Evolutionary conservation across 2,113 vertebrate genomes (phyloP), one percentile per base, ranked within the genome.

Genomic region (Gobiocypris rarus): DNA sequence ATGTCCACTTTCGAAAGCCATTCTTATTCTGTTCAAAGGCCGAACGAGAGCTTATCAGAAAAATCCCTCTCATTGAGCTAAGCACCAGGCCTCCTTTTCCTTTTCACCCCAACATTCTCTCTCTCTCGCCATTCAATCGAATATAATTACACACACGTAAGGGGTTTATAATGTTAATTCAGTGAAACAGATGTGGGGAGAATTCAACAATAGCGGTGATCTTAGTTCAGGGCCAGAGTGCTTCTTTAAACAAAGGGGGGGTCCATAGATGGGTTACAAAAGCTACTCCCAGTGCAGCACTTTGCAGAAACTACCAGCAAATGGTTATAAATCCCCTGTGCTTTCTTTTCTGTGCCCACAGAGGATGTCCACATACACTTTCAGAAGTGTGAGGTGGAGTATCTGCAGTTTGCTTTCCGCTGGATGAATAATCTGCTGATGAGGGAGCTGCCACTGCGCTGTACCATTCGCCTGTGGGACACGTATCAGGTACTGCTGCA

Each of bases 341-440:
- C 43, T 69, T 28, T 77, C 31, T 50, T 26, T 80, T 88, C 92
- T 76, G 91, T 0, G 79, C 28, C 79, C 67, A 17, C 94, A 99
- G 98, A 97, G 83, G 96, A 93, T 71, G 95, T 99, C 74, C 98
- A 99, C 75, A 93, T 92, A 84, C 97, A 99, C 92, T 95, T 99
- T 93, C 96, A 97, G 43, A 96, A 93, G 84, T 96, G 97, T 26
- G 97, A 99, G 86, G 97, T 99, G 90, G 95, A 95, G 88, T 99
- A 98, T 91, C 95, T 99, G 90, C 97, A 99, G 87, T 99, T 99
- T 83, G 96, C 96, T 89, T 99, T 99, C 92, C 97, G 97, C 81
- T 99, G 97, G 97, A 99, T 99, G 97, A 99, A 99, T 94, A 99
- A 99, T 93, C 94, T 99, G 89, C 93, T 99, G 93, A 98, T 96